A percentile compares a stretch with the other conserved stretches of the same genome.
Evolutionary conservation across 2,888 invertebrate genomes (phyloP).

Genomic region (Julus scandinavius): DNA sequence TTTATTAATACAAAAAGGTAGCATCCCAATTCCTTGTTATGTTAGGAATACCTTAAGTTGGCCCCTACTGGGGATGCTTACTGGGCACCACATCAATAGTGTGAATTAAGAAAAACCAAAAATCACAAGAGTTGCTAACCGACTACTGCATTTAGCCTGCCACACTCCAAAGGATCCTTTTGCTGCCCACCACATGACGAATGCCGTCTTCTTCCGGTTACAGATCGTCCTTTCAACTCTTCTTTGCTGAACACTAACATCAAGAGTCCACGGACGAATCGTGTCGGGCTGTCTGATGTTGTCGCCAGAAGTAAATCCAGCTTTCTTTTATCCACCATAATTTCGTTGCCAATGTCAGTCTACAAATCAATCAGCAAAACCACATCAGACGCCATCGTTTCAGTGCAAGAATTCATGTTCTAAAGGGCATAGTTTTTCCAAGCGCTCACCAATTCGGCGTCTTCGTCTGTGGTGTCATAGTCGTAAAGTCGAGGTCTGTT

Average conservation of each 20-base stretch:
- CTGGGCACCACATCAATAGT: no score
- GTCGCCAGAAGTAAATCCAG: conserved; percentile 49
- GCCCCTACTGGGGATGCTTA: no score
- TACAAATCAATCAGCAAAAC: neutral
- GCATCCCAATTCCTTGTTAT: no score
- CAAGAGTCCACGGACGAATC: conserved; percentile 53
- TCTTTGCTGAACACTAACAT: conserved; percentile 54
- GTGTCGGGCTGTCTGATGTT: conserved; percentile 48
- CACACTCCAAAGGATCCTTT: conserved; percentile 49
- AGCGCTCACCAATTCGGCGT: conserved; percentile 33
- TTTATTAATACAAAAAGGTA: no score
- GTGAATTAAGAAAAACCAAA: no score
- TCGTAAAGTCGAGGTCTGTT: conserved; percentile 19
- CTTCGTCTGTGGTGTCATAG: conserved; percentile 43
- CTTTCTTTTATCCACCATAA: conserved; percentile 49
- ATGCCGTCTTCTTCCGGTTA: conserved; percentile 50
- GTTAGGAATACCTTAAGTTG: no score
- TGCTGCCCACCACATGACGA: conserved; percentile 10
- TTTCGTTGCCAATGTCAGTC: conserved; percentile 55
- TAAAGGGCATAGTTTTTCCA: neutral
- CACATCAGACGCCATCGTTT: no score
- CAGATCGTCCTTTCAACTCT: conserved; percentile 42
- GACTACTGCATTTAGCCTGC: conserved; percentile 52
- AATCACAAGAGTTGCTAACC: conserved; percentile 12
- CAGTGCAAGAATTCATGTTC: neutral